Base-by-base conservation (phyloP, 2,113 vertebrate genomes). In the Struthidea cinerea region DNA sequence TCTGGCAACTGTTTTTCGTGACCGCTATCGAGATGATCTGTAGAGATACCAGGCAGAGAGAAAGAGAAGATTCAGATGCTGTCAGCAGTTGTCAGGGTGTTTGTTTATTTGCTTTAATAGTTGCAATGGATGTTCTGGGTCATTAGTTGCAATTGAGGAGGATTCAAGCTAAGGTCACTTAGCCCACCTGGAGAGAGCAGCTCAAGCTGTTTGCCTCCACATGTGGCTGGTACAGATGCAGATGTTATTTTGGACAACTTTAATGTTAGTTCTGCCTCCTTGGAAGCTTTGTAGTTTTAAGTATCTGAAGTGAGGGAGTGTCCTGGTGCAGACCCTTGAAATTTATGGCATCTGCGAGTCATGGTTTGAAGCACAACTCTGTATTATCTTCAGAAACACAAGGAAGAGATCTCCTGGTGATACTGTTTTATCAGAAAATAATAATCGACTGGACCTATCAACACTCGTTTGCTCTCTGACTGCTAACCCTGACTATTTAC, bases 21-120 rank as follows among this genome's bases (percentile, higher is more conserved):
- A 27, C 9, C 7, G 9, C 20, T 55, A 91, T 77, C 63, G 44
- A 77, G 90, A 95, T 63, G 50, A 80, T 78, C 79, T 91, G 67
- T 69, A 41, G 89, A 95, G 90, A 88, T 80, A 86, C 22, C 23
- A 57, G 65, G 22, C 68, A 44, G 46, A 75, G 59, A 63, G 76
- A 47, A 92, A 52, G 90, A 93, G 73, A 90, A 78, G 68, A 33
- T 73, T 90, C 87, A 86, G 87, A 63, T 3, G 8, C 89, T 70
- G 33, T 59, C 68, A 87, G 69, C 44, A 60, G 69, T 81, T 3
- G 4, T 37, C 91, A 93, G 69, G 21, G 23, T 65, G 59, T 89
- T 95, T 97, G 80, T 93, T 97, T 96, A 89, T 96, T 89, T 93
- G 76, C 56, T 91, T 86, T 91, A 70, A 70, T 59, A 77, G 84